phyloP scores from a whole-genome alignment of 2,888 invertebrate species.

The Phortica magna region DNA sequence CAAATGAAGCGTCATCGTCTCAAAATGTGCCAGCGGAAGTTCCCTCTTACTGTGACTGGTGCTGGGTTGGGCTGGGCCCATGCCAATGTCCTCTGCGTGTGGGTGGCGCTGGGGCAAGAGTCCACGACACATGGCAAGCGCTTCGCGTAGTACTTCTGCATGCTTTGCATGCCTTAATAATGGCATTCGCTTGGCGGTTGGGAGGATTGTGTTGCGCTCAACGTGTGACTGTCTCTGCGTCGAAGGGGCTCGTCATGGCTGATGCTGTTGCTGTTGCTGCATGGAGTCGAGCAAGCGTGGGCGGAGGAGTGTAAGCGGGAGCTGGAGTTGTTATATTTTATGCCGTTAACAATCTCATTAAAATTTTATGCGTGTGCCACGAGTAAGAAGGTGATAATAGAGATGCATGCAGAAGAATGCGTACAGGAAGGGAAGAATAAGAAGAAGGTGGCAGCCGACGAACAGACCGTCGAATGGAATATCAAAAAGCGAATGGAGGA shows the following conservation, averaged over 20 bases:
- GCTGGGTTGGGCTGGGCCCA: not conserved
- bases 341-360: constrained; percentile 71
- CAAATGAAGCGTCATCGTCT: constrained; percentile 14
- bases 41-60: not conserved
- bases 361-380: constrained; percentile 70
- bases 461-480: not conserved
- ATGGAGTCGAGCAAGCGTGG: constrained; percentile 19
- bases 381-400: constrained; percentile 64
- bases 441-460: constrained; percentile 4
- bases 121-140: constrained; percentile 29
- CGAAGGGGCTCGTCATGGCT: not conserved
- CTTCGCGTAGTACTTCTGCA: not conserved
- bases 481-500: constrained; percentile 4
- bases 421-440: not conserved
- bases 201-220: constrained; percentile 34
- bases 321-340: constrained; percentile 57
- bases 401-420: constrained; percentile 8
- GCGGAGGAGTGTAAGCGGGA: not conserved
- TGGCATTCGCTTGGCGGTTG: not conserved
- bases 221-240: constrained; percentile 31
- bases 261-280: not conserved
- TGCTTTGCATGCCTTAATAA: constrained; percentile 10
- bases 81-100: not conserved
- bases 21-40: constrained; percentile 15
- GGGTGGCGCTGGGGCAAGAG: constrained; percentile 23